Percentiles rank a stretch among this genome's conserved stretches.
phyloP scores from a whole-genome alignment of 1,140 invertebrate species.

The Penaeus chinensis region DNA sequence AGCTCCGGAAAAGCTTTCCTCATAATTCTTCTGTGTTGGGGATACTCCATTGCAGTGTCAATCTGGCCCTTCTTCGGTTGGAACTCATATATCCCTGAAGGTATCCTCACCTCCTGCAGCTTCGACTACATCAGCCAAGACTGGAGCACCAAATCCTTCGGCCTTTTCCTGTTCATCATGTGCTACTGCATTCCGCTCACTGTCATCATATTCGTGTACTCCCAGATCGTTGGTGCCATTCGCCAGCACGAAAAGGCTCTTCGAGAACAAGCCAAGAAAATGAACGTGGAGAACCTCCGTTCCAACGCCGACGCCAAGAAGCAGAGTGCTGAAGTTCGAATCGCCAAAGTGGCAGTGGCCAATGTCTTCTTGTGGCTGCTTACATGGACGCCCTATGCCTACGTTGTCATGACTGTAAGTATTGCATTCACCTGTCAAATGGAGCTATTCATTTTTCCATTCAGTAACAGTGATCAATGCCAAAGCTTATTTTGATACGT shows the following conservation, averaged over 20 bases:
- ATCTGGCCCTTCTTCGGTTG: conserved; percentile 64
- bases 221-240: conserved; percentile 69
- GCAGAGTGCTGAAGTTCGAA: conserved; percentile 62
- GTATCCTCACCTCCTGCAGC: conserved; percentile 62
- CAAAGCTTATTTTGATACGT: too few species aligned
- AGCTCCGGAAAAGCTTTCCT: conserved; percentile 56
- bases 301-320: conserved; percentile 63
- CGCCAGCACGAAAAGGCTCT: conserved; percentile 69
- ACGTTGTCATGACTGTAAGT: conserved; percentile 63
- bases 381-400: conserved; percentile 69
- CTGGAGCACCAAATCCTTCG: conserved; percentile 52
- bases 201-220: conserved; percentile 68
- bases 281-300: conserved; percentile 67
- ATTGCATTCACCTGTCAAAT: too few species aligned
- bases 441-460: conserved; percentile 35
- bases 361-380: conserved; percentile 67
- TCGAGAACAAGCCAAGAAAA: conserved; percentile 67
- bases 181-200: conserved; percentile 59
- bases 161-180: conserved; percentile 57
- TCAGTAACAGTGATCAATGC: too few species aligned
- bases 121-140: conserved; percentile 63
- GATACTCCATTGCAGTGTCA: conserved; percentile 61
- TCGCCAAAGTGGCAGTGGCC: conserved; percentile 68
- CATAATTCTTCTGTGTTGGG: conserved; percentile 64
- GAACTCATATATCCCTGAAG: conserved; percentile 64